Base-by-base conservation (phyloP, 1,140 invertebrate species). In the Macrocentrus cingulum region DNA sequence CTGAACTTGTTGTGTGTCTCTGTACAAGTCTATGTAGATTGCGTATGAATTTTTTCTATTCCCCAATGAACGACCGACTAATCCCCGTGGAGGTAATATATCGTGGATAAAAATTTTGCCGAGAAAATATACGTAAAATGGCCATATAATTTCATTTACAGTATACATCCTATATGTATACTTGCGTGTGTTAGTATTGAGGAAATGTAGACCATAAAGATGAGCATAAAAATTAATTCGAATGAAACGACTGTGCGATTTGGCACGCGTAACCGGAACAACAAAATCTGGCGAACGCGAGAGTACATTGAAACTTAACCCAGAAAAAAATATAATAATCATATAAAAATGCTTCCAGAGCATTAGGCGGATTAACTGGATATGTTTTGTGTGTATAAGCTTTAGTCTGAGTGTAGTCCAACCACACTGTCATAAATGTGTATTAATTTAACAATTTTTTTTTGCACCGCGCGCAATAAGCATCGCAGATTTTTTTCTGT, bases 21-120 rank as follows among this genome's bases (percentile, higher is more conserved):
- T 13, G 11, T 20, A n/a, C 16, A 55, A 42, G 46, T 53, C 56
- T 66, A 66, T 72, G 71, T 72, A 75, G 65, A 74, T 74, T 72
- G 66, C 66, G 71, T 73, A 72, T 60, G 58, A 72, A 75, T 32
- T 22, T 46, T 19, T 44, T 15, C 18, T 44, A n/a, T 44, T 19
- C 20, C 18, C 20, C 6, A 19, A 44, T 44, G 20, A 44, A 16
- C 29, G 6, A 34, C 29, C 11, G 29, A 7, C 3, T 44, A 44
- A 16, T 44, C 41, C 41, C 18, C 18, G 18, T 11, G 1, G 18
- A 45, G 9, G 0, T 8, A 1, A 6, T 19, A 19, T 13, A 23
- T 46, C 1, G 8, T 6, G n/a, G n/a, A 25, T 22, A 48, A 48
- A 48, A n/a, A 22, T 29, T 48, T 48, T 8, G 2, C 6, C 1